Percentiles rank a stretch among this genome's conserved stretches.
phyloP scores from a whole-genome alignment of 1,140 invertebrate species.

The Ips typographus region DNA sequence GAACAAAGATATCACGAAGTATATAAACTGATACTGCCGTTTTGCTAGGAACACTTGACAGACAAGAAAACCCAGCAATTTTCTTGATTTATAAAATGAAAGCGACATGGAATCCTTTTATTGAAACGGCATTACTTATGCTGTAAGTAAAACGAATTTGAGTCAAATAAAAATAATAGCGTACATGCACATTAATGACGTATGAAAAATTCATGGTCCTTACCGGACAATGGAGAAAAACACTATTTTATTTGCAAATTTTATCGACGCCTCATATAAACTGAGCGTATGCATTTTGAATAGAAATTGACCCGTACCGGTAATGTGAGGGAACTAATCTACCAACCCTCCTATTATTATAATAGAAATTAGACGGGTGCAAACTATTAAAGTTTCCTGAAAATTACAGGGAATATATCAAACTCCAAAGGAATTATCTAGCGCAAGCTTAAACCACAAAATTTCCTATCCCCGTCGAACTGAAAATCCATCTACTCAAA shows the following conservation, averaged over 20 bases:
- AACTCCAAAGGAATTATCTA: slow-evolving; percentile 23
- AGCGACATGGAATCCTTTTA: slow-evolving; percentile 8
- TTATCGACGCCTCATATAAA: slow-evolving; percentile 18
- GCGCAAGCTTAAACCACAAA: slow-evolving; percentile 27
- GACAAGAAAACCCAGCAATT: neutral
- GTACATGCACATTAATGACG: slow-evolving; percentile 9
- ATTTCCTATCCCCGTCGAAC: slow-evolving; percentile 23
- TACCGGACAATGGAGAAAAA: slow-evolving; percentile 17
- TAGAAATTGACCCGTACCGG: slow-evolving; percentile 27
- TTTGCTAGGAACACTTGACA: neutral
- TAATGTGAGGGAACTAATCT: slow-evolving; percentile 16
- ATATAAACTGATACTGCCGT: neutral
- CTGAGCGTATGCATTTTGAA: slow-evolving; percentile 31
- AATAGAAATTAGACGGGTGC: slow-evolving; percentile 33
- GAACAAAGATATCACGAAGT: neutral
- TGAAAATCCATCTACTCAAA: slow-evolving; percentile 10
- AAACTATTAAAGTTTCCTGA: slow-evolving; percentile 23
- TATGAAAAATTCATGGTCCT: slow-evolving; percentile 14
- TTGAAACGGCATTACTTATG: slow-evolving; percentile 12
- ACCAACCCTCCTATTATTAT: slow-evolving; percentile 30
- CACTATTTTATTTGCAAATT: slow-evolving; percentile 27
- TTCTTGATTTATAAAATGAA: slow-evolving; percentile 9
- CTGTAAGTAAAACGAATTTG: slow-evolving; percentile 6
- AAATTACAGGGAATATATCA: slow-evolving; percentile 36
- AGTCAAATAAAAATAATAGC: neutral